Evolutionary conservation across 2,888 invertebrate genomes (phyloP).

Genomic region (Chydorus sphaericus): DNA sequence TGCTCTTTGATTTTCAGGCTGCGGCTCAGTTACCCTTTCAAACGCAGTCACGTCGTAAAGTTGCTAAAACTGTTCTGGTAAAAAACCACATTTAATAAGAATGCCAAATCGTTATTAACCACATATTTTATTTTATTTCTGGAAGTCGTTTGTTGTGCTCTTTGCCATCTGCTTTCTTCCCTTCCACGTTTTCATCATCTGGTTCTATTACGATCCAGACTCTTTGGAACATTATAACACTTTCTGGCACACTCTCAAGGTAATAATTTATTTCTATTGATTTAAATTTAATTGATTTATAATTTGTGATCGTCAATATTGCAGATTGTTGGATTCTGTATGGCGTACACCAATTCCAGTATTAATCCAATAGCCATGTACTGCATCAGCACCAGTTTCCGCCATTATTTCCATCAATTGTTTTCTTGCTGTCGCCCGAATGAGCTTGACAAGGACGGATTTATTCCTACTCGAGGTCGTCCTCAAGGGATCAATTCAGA

Average conservation of each 20-base stretch:
- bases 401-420: constrained; percentile 79
- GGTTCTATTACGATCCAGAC: constrained; percentile 63
- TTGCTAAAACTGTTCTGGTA: constrained; percentile 75
- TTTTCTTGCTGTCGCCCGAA: constrained; percentile 54
- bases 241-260: constrained; percentile 62
- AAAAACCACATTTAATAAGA: too few relatives aligned
- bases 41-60: constrained; percentile 31
- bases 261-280: too few relatives aligned
- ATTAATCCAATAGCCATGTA: constrained; percentile 86
- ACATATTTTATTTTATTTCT: too few relatives aligned
- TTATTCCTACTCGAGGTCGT: too few relatives aligned
- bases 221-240: constrained; percentile 35
- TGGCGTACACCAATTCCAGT: constrained; percentile 75
- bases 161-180: constrained; percentile 74
- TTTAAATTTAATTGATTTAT: too few relatives aligned
- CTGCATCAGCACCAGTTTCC: constrained; percentile 80
- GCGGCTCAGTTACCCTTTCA: too few relatives aligned
- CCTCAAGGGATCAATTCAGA: too few relatives aligned
- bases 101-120: too few relatives aligned
- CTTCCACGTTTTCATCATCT: constrained; percentile 64
- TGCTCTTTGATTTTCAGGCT: constrained; percentile 18
- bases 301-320: too few relatives aligned
- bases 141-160: constrained; percentile 71
- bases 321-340: constrained; percentile 68
- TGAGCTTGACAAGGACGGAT: too few relatives aligned